Conservation (phyloP, 1,140 invertebrate genomes). For the Drosophila takahashii region DNA sequence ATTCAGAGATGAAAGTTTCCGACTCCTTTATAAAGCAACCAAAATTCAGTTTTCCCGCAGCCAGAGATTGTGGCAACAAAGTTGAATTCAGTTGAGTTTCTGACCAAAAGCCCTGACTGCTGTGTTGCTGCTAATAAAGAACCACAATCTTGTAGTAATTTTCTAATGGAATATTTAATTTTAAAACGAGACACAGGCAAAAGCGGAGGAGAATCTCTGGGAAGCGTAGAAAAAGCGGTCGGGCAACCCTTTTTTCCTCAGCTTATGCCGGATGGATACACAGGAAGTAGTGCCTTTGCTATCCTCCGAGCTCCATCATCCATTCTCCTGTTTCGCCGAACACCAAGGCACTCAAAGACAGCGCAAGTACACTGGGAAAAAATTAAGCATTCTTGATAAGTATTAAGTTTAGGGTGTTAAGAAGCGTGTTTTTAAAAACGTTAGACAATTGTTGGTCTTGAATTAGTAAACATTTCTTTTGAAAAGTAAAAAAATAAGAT, state of each 20-base stretch:
- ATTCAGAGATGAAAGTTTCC: not conserved
- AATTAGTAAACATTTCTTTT: too few species aligned
- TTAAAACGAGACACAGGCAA: conserved; percentile 76
- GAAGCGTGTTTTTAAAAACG: too few species aligned
- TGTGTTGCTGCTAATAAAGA: conserved; percentile 50
- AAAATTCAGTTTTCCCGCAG: conserved; percentile 7
- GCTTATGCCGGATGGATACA: conserved; percentile 81
- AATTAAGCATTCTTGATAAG: not conserved
- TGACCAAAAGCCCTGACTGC: conserved; percentile 20
- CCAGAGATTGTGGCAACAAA: conserved; percentile 25
- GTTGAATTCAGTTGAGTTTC: conserved; percentile 53
- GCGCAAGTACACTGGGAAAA: conserved; percentile 29
- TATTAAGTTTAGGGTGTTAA: not conserved
- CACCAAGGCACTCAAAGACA: conserved; percentile 64
- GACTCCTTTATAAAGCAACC: conserved; percentile 17
- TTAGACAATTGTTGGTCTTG: too few species aligned
- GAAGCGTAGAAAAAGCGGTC: conserved; percentile 64
- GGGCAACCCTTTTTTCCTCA: conserved; percentile 67
- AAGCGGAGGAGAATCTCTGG: conserved; percentile 46
- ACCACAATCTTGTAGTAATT: conserved; percentile 84
- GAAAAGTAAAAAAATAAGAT: too few species aligned
- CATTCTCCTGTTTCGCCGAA: conserved; percentile 9
- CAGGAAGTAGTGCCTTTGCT: conserved; percentile 75
- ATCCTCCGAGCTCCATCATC: conserved; percentile 26
- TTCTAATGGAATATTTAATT: conserved; percentile 84